phyloP scores from a whole-genome alignment of 2,113 vertebrate species.

The Erpornis zantholeuca region DNA sequence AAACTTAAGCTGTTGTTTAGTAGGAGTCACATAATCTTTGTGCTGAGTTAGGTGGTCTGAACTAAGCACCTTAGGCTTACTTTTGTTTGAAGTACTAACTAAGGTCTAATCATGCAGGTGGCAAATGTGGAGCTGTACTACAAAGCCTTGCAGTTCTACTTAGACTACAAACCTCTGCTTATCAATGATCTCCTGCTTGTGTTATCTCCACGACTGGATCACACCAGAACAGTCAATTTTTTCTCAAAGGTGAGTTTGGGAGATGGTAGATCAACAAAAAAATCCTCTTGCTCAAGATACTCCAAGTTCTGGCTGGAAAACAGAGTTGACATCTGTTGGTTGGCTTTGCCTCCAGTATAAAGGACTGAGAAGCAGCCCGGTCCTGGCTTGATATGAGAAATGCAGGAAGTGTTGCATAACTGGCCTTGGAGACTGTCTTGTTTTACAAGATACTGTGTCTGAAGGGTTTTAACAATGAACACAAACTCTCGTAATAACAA shows the following conservation, averaged over 20 bases:
- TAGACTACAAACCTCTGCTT: conserved; percentile 88
- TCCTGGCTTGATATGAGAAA: neutral
- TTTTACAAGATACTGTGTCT: neutral
- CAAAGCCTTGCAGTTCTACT: conserved; percentile 87
- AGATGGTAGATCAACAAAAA: neutral
- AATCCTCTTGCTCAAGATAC: neutral
- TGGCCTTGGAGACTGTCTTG: neutral
- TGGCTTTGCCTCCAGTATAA: neutral
- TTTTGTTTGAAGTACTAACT: neutral
- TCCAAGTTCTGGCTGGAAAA: neutral
- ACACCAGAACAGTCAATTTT: conserved; percentile 84
- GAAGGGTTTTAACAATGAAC: neutral
- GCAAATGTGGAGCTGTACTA: conserved; percentile 91
- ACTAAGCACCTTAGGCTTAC: neutral
- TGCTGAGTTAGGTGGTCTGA: neutral
- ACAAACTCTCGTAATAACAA: neutral
- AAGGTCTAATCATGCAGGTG: conserved; percentile 70
- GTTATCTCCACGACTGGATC: conserved; percentile 88
- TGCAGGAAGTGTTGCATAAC: neutral
- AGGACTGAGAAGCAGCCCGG: neutral
- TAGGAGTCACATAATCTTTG: neutral
- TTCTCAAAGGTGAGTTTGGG: conserved; percentile 82
- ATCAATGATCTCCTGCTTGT: conserved; percentile 87
- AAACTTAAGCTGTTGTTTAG: neutral
- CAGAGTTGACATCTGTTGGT: neutral